Evolutionary conservation across 2,888 invertebrate species (phyloP).

Genomic region (Drosophila austrosaltans): DNA sequence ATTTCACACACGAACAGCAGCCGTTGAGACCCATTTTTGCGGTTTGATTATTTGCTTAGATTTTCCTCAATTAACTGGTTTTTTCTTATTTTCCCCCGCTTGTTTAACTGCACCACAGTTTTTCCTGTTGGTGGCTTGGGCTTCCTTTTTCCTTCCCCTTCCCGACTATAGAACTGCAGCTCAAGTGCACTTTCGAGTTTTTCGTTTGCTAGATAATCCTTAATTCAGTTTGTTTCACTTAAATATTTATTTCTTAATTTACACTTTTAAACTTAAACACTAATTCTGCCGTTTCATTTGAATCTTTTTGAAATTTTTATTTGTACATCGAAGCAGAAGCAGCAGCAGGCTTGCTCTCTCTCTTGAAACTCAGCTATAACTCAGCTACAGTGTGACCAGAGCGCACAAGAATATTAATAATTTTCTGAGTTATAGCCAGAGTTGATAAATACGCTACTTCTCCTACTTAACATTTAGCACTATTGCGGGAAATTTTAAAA

Average conservation of each 20-base stretch:
- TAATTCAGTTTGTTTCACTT: conserved; percentile 19
- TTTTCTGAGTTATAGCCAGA: background rate
- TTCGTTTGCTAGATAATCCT: conserved; percentile 15
- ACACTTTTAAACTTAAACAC: conserved; percentile 38
- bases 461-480: background rate
- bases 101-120: conserved; percentile 29
- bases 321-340: conserved; percentile 56
- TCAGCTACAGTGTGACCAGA: conserved; percentile 42
- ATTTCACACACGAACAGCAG: conserved; percentile 83
- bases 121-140: conserved; percentile 26
- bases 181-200: conserved; percentile 29
- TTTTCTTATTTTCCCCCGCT: conserved; percentile 20
- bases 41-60: conserved; percentile 9
- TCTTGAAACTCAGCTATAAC: conserved; percentile 19
- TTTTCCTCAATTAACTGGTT: conserved; percentile 36
- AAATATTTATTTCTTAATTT: conserved; percentile 10
- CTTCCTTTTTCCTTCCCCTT: conserved; percentile 49
- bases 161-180: conserved; percentile 29
- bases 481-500: too few relatives aligned
- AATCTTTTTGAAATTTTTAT: conserved; percentile 60
- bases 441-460: background rate
- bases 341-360: conserved; percentile 46
- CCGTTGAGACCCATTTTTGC: conserved; percentile 82
- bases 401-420: background rate
- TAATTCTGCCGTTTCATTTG: conserved; percentile 55